Conservation (phyloP, 2,797 vertebrate species). For the Columba guinea region DNA sequence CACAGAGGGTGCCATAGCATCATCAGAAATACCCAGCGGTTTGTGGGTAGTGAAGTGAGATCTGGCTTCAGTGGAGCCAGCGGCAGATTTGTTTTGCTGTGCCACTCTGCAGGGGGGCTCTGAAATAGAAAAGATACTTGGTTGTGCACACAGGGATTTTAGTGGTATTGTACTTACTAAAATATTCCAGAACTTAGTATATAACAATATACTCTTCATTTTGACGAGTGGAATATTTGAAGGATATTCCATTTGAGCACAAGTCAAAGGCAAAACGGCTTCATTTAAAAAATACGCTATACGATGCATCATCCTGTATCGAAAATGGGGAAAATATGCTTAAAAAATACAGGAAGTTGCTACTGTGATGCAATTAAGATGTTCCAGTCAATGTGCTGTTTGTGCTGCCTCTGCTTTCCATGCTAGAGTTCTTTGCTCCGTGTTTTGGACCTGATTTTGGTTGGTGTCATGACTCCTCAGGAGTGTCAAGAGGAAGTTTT, state of each 20-base stretch:
- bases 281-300: neutral
- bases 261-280: neutral
- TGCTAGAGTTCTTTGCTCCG: neutral
- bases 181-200: neutral
- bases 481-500: constrained; percentile 73
- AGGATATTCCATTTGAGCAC: neutral
- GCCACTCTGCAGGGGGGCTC: neutral
- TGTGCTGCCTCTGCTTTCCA: neutral
- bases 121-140: neutral
- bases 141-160: neutral
- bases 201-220: neutral
- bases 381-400: neutral
- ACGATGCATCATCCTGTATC: neutral
- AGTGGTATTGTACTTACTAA: neutral
- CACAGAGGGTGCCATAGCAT: neutral
- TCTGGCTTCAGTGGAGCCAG: neutral
- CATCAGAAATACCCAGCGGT: neutral
- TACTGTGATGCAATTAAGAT: neutral
- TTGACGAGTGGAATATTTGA: neutral
- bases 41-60: neutral
- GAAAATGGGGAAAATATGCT: neutral
- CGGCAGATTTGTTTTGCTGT: neutral
- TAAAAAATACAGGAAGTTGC: neutral
- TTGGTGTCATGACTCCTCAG: constrained; percentile 49
- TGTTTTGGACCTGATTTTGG: constrained; percentile 40